Base-by-base conservation (phyloP, 2,888 invertebrate species). In the Yponomeuta cagnagella region DNA sequence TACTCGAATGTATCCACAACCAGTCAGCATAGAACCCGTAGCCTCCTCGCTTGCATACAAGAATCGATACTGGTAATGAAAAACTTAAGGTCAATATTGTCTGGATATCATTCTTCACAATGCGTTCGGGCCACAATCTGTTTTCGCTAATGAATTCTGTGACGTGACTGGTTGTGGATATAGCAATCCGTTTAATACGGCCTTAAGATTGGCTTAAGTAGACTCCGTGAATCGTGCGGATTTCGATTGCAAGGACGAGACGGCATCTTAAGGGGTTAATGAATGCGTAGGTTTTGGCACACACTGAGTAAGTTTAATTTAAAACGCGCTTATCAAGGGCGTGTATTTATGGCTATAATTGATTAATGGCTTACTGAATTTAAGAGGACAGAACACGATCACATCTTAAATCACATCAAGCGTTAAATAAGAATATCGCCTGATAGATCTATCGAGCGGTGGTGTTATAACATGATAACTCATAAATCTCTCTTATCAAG, bases 141-240 rank as follows among this genome's bases (percentile, higher is more conserved):
- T 77, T 79, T 78, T 75, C 76, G 76, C 77, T 79, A 80, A 77
- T 77, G 77, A 80, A 81, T 79, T 79, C 79, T 74, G 75, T 77
- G 79, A 79, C 80, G 78, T 79, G 81, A 78, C 77, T 80, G 76
- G 73, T 73, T 76, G 77, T 76, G 78, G 79, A 80, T 79, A 77
- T 79, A 77, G 79, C 78, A 79, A 81, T 80, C 76, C 73, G 73
- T 76, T 77, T 82, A 82, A 82, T 79, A 72, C 79, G 73, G 76
- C 75, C 77, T 78, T 80, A 79, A 80, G 77, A 78, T 77, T 74
- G 70, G 73, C 72, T 69, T 58, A 69, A 69, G 69, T 68, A 68
- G 69, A 10, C 52, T 69, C 58, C 10, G 52, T 48, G 23, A 69
- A 58, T 69, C 63, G 10, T 4, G 68, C n/a, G 43, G 68, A 48